Base-by-base conservation (phyloP, 2,797 vertebrate species). In the Limosa lapponica region DNA sequence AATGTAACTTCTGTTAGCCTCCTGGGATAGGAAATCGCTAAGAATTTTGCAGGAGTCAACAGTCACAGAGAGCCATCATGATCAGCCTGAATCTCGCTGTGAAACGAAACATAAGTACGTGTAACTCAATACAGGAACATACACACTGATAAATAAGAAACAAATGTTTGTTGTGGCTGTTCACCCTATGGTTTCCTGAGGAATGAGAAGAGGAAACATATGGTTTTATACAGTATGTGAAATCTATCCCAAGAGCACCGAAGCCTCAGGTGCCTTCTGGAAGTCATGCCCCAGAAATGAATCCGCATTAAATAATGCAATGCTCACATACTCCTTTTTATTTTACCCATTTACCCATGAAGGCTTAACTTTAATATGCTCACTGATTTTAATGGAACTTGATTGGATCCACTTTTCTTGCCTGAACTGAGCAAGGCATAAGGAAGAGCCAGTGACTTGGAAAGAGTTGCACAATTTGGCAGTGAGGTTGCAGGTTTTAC, bases 41-140 rank as follows among this genome's bases (percentile, higher is more conserved):
- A 92, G 78, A 95, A 83, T 88, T 94, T 83, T 96, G 11, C 82
- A 90, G 73, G 66, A 92, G 61, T 77, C 59, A 93, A 17, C 43
- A 97, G 30, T 67, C 87, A 48, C 43, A 82, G 66, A 90, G 36
- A 91, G 6, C 13, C 5, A 82, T 74, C 39, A 58, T 3, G 27
- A 94, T 52, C 43, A 81, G 57, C 88, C 64, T 90, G 61, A 81
- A 85, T 91, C 78, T 96, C 34, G 7, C 12, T 61, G 10, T 57
- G 20, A 82, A 95, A 96, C 72, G 8, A 95, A 93, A 95, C 59
- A 82, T 59, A 87, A 64, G 6, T 77, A 24, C 13, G 15, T 69
- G 28, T 77, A 89, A 95, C 57, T 84, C 65, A 89, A 19, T 55
- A 58, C 15, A 91, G 54, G 39, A 95, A 61, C 28, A 55, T 28